Evolutionary conservation across 2,797 vertebrate species (phyloP).

Genomic region (Tenualosa ilisha): DNA sequence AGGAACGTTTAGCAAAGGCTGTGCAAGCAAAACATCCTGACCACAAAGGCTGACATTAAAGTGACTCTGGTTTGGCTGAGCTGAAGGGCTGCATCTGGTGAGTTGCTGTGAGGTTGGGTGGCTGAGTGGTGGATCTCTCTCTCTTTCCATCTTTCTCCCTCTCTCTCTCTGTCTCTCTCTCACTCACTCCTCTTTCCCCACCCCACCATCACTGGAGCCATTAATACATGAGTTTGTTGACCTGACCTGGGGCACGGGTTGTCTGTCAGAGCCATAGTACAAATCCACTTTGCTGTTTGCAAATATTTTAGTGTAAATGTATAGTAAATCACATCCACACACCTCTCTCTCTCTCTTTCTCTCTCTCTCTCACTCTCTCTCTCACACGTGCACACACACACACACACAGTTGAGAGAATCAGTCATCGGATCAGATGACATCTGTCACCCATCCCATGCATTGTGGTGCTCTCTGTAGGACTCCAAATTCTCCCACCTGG

Average conservation of each 20-base stretch:
- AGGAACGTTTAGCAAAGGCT: slow-evolving; percentile 49
- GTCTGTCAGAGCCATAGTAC: not conserved
- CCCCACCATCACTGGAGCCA: not conserved
- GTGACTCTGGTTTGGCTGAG: slow-evolving; percentile 57
- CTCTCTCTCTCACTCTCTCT: not conserved
- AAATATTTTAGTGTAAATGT: not conserved
- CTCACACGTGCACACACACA: not conserved
- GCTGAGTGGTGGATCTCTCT: not conserved
- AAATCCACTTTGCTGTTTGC: not conserved
- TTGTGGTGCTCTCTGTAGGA: slow-evolving; percentile 6
- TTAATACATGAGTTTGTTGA: not conserved
- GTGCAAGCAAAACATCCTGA: slow-evolving; percentile 55
- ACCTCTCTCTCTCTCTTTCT: not conserved
- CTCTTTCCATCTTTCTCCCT: not conserved
- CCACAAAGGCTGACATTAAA: slow-evolving; percentile 58
- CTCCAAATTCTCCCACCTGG: not conserved
- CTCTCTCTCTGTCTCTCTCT: not conserved
- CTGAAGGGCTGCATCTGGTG: slow-evolving; percentile 27
- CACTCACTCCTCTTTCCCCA: not conserved
- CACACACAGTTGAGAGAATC: not conserved
- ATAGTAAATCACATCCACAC: not conserved
- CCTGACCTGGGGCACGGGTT: not conserved
- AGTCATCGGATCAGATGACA: not conserved
- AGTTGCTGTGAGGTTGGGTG: slow-evolving; percentile 6
- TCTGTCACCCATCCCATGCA: not conserved